Base-by-base conservation (phyloP, 2,888 invertebrate species). In the Mythimna albipuncta region DNA sequence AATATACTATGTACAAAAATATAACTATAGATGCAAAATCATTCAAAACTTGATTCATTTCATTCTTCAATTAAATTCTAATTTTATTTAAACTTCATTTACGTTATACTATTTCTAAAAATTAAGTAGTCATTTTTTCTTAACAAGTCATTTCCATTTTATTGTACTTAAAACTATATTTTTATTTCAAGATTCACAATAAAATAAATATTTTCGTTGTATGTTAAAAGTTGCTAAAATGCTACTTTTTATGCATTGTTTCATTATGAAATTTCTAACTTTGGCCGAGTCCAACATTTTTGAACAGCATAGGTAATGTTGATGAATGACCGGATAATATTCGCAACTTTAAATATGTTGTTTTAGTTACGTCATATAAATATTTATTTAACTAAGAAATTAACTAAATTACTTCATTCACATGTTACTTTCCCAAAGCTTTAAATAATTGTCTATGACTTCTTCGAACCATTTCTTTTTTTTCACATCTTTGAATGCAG, bases 371-470 rank as follows among this genome's bases (percentile, higher is more conserved):
- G 64, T 74, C 72, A 76, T 61, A 82, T 82, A 84, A 78, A 79
- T 72, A 84, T 72, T 71, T 82, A 86, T 76, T 82, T 79, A 85
- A 68, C 72, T 75, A 84, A 84, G 77, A 6, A 80, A 77, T 71
- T 75, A 81, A 73, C 64, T 79, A 79, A 58, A 72, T 26, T 80
- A 84, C 87, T 93, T 97, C 97, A 98, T 93, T 97, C 97, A 98
- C 97, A 98, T 98, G 93, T 99, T 99, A 89, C 98, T 98, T 94
- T 99, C 98, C 98, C 98, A 98, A 82, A 99, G 95, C 94, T 98
- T 98, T 93, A 98, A 97, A 94, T 98, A 98, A 97, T 99, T 99
- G 94, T 98, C 98, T 91, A 99, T 97, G 74, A 98, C 98, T 96
- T 98, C 98, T 85, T 98, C 97, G 92, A 98, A 99, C 98, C 98